Evolutionary conservation across 1,140 invertebrate species (phyloP).

Genomic region (Lasioglossum albipes): DNA sequence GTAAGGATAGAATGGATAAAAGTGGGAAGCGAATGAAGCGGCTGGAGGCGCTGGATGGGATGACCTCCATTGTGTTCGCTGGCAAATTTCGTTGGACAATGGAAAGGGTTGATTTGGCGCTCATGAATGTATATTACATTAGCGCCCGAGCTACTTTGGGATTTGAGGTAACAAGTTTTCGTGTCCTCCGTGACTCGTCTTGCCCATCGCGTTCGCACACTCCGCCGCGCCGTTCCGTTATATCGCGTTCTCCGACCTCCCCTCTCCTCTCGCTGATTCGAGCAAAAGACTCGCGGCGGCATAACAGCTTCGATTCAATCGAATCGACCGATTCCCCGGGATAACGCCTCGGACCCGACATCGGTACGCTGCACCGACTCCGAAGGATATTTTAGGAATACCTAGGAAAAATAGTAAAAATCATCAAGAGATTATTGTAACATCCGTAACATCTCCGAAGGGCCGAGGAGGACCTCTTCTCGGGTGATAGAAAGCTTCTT

Average conservation of each 20-base stretch:
- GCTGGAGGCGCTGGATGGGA: conserved; percentile 21
- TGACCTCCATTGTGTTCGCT: conserved; percentile 57
- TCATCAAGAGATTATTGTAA: too few species aligned
- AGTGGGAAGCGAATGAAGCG: conserved; percentile 18
- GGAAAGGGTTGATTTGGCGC: conserved; percentile 61
- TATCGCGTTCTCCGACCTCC: neutral
- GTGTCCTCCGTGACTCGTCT: conserved; percentile 32
- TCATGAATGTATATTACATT: conserved; percentile 71
- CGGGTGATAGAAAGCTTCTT: too few species aligned
- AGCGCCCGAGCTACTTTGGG: conserved; percentile 49
- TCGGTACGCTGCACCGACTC: too few species aligned
- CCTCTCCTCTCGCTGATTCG: neutral
- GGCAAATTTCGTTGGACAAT: conserved; percentile 67
- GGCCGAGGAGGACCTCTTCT: neutral
- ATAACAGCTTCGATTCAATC: neutral
- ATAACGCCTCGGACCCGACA: too few species aligned
- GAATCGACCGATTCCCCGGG: neutral
- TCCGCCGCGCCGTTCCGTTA: neutral
- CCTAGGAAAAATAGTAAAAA: too few species aligned
- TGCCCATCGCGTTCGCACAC: conserved; percentile 11
- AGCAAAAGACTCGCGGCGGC: neutral
- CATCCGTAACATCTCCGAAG: too few species aligned
- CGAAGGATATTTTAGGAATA: too few species aligned
- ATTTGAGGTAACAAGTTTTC: conserved; percentile 62
- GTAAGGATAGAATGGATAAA: conserved; percentile 17